These are phyloP conservation scores for Anser cygnoides DNA, from an alignment of 2,113 vertebrate genomes.

Conservation along the genomic window DNA sequence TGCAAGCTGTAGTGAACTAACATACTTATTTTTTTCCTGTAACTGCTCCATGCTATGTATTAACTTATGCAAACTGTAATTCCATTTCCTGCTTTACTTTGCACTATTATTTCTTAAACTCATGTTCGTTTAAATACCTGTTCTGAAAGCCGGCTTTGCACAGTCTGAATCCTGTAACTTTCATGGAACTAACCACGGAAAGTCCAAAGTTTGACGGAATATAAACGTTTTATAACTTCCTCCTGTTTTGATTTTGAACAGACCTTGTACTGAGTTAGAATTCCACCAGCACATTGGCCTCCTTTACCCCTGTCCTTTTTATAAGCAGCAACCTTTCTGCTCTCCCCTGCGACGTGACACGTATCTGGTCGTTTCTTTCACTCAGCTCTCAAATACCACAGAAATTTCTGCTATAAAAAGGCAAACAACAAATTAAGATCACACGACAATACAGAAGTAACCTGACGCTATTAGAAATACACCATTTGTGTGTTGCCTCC, in stretches of 20 bases:
- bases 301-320: not conserved
- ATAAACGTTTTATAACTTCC: not conserved
- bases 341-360: not conserved
- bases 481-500: not conserved
- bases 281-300: not conserved
- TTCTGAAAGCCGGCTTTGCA: not conserved
- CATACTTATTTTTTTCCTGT: not conserved
- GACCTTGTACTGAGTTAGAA: not conserved
- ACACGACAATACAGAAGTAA: not conserved
- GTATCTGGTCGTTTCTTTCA: not conserved
- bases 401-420: not conserved
- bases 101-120: not conserved
- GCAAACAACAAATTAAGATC: not conserved
- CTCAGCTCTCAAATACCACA: not conserved
- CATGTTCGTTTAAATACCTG: not conserved
- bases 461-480: not conserved
- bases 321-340: not conserved
- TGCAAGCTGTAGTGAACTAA: not conserved
- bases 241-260: not conserved
- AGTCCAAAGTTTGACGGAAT: not conserved
- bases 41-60: not conserved
- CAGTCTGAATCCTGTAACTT: not conserved
- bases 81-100: not conserved
- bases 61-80: not conserved
- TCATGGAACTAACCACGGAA: not conserved